Conservation (phyloP, 2,797 vertebrate genomes). For the Salarias fasciatus region DNA sequence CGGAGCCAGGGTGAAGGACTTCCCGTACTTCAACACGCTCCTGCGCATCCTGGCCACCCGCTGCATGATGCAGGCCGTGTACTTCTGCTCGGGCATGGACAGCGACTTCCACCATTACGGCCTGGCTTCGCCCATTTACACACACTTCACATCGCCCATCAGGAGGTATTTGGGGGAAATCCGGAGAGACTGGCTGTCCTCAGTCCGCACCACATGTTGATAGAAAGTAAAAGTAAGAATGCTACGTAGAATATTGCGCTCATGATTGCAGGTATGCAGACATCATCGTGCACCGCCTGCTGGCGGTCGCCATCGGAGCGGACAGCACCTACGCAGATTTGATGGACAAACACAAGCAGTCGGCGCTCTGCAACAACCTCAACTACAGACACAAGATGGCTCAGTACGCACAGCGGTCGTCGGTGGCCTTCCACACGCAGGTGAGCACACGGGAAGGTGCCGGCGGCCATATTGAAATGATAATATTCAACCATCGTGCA, state of each 20-base stretch:
- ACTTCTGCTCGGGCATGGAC: slow-evolving; percentile 99
- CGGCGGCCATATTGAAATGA: too few species aligned
- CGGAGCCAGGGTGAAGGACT: slow-evolving; percentile 82
- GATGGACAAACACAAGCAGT: slow-evolving; percentile 94
- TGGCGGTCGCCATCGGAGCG: slow-evolving; percentile 92
- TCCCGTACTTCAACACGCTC: slow-evolving; percentile 93
- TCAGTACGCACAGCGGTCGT: slow-evolving; percentile 95
- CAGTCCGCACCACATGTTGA: too few species aligned
- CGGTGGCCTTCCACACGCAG: slow-evolving; percentile 97
- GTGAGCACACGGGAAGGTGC: slow-evolving; percentile 39
- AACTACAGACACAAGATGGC: slow-evolving; percentile 99
- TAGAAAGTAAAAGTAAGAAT: too few species aligned
- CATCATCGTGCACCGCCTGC: slow-evolving; percentile 94
- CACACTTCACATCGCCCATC: slow-evolving; percentile 98
- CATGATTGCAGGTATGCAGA: slow-evolving; percentile 88
- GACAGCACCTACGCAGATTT: slow-evolving; percentile 94
- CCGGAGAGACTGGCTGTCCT: neutral
- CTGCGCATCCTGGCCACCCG: slow-evolving; percentile 94
- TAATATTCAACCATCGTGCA: neutral
- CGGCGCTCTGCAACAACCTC: slow-evolving; percentile 93
- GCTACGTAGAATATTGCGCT: too few species aligned
- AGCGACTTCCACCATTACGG: slow-evolving; percentile 97
- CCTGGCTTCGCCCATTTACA: slow-evolving; percentile 96
- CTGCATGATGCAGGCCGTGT: slow-evolving; percentile 99
- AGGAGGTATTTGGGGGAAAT: slow-evolving; percentile 85